Conservation (phyloP, 2,888 invertebrate genomes). For the Standfussiana lucernea region DNA sequence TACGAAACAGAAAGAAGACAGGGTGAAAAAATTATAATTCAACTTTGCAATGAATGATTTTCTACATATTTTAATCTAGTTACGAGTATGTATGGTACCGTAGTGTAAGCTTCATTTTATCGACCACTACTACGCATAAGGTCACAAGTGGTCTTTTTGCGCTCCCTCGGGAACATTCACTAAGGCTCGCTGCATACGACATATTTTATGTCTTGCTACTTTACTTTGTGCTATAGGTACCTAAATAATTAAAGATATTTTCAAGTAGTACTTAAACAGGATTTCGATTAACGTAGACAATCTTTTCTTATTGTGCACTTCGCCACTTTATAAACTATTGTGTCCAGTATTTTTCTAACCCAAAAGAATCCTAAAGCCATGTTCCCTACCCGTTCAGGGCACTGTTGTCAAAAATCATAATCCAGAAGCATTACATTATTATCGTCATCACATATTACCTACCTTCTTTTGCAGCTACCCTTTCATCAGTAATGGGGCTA, state of each 20-base stretch:
- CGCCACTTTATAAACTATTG: background rate
- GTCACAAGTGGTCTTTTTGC: conserved; percentile 55
- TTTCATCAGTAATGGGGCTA: conserved; percentile 1
- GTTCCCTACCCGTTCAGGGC: no score
- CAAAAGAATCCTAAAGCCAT: background rate
- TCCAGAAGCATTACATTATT: background rate
- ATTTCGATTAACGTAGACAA: background rate
- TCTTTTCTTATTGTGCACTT: background rate
- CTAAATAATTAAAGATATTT: background rate
- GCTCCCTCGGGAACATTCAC: conserved; percentile 59
- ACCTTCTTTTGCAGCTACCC: background rate
- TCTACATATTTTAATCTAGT: background rate
- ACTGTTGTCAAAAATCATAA: background rate
- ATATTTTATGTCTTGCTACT: no score
- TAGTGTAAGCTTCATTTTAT: conserved; percentile 49
- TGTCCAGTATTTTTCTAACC: background rate
- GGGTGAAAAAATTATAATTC: background rate
- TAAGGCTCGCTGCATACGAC: conserved; percentile 36
- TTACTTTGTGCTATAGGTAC: background rate
- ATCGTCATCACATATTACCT: background rate
- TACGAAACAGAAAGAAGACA: background rate
- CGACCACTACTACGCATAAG: conserved; percentile 43
- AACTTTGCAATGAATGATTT: background rate
- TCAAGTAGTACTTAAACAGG: background rate
- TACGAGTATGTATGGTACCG: background rate